phyloP scores from a whole-genome alignment of 2,797 vertebrate species.

The Sphenopsis melanotis region DNA sequence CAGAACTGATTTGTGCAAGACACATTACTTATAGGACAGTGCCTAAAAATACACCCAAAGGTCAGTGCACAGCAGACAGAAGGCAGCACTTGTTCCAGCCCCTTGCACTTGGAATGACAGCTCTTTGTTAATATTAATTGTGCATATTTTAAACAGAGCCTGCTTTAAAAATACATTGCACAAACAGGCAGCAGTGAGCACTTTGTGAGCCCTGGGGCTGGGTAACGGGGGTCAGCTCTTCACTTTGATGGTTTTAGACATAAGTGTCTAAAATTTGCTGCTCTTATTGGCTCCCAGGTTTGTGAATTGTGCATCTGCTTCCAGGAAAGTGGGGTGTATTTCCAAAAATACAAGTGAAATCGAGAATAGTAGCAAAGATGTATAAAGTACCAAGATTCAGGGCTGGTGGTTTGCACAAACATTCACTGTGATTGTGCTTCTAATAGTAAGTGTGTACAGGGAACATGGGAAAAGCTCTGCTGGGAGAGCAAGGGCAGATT shows the following conservation, averaged over 20 bases:
- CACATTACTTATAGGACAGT: neutral
- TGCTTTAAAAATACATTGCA: neutral
- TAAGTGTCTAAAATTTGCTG: neutral
- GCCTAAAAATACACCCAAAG: conserved; percentile 51
- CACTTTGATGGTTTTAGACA: neutral
- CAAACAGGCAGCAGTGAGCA: neutral
- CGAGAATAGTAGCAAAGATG: neutral
- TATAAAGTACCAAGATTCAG: neutral
- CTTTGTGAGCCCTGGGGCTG: neutral
- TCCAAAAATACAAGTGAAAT: neutral
- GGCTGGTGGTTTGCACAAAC: neutral
- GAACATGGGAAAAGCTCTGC: neutral
- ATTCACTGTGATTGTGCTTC: neutral
- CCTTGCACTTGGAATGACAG: neutral
- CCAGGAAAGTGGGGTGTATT: neutral
- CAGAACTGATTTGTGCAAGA: conserved; percentile 30
- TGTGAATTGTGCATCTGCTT: neutral
- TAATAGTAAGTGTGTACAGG: neutral
- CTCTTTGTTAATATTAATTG: conserved; percentile 53
- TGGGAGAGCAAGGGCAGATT: neutral
- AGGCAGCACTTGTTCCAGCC: conserved; percentile 25
- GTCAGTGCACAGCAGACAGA: conserved; percentile 41
- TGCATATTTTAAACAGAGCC: neutral
- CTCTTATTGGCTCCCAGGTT: neutral
- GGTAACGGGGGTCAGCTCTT: neutral